phyloP scores from a whole-genome alignment of 2,113 vertebrate species.

The Gobiocypris rarus region DNA sequence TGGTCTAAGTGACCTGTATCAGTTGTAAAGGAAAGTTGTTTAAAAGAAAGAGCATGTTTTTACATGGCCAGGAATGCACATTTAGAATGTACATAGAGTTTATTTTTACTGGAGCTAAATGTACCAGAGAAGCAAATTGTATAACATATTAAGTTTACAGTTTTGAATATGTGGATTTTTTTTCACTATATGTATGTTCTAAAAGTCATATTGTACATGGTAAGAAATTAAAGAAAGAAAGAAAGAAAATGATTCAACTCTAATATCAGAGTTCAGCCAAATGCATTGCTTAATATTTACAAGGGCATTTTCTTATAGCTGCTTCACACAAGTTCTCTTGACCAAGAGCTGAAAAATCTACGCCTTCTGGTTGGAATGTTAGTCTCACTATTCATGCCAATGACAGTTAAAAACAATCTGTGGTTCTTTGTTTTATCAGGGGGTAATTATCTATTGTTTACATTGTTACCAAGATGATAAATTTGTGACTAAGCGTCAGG shows the following conservation, averaged over 20 bases:
- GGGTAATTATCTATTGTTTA: conserved; percentile 86
- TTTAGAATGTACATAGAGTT: neutral
- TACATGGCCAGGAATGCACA: neutral
- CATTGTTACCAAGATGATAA: conserved; percentile 89
- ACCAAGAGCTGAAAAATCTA: conserved; percentile 13
- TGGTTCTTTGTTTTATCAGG: conserved; percentile 72
- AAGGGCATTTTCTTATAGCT: neutral
- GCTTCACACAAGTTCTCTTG: neutral
- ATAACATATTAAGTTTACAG: neutral
- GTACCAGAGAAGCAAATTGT: neutral
- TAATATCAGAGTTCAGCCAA: neutral
- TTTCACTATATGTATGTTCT: neutral
- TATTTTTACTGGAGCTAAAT: neutral
- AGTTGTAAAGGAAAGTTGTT: neutral
- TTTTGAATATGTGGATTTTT: neutral
- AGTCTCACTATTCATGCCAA: conserved; percentile 41
- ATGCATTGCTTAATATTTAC: neutral
- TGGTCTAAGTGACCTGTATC: neutral
- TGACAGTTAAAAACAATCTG: conserved; percentile 68
- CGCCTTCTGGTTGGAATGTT: conserved; percentile 37
- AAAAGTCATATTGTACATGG: neutral
- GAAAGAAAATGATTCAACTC: neutral
- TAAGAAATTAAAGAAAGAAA: neutral
- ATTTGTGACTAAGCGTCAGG: conserved; percentile 82
- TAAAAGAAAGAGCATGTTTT: neutral